Base-by-base conservation (phyloP, 2,113 vertebrate species). In the Trichechus manatus region DNA sequence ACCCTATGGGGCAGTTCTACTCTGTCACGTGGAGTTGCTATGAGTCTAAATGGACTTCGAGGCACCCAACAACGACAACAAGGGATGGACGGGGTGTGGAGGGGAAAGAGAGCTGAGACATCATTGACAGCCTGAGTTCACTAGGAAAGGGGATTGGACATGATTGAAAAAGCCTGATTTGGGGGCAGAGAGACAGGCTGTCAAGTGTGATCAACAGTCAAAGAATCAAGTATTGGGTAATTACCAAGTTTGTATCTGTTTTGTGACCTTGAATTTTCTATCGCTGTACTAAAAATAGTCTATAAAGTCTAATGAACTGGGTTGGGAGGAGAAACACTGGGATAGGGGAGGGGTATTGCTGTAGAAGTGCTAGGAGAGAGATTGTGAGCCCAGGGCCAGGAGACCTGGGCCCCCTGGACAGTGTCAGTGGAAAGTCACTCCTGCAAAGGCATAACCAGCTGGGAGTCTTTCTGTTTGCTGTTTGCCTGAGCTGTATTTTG, bases 391-490 rank as follows among this genome's bases (percentile, higher is more conserved):
- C 79, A 31, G 84, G 42, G 23, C 3, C 19, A 77, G 79, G 56
- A 87, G 80, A 61, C 68, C 80, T 33, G 20, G 68, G 80, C 6
- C 14, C 59, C 89, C 68, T 84, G 81, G 53, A 31, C 42, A 36
- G 17, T 22, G 11, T 95, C 91, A 90, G 53, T 82, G 63, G 70
- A 79, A 93, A 83, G 70, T 70, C 72, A 87, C 25, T 64, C 72
- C 70, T 47, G 47, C 59, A 86, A 64, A 95, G 42, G 84, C 79
- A 59, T 74, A 53, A 13, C 3, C 29, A 61, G 13, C 91, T 64
- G 72, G 9, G 81, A 66, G 23, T 70, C 72, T 68, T 17, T 77
- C 68, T 87, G 85, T 53, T 77, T 33, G 29, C 83, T 64, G 47
- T 84, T 72, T 56, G 75, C 47, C 23, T 63, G 91, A 53, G 1